Percentiles rank a stretch among this genome's conserved stretches.
Evolutionary conservation across 37 sponge, comb jelly and placozoan genomes (phyloP).

Genomic region (Chondrosia reniformis): DNA sequence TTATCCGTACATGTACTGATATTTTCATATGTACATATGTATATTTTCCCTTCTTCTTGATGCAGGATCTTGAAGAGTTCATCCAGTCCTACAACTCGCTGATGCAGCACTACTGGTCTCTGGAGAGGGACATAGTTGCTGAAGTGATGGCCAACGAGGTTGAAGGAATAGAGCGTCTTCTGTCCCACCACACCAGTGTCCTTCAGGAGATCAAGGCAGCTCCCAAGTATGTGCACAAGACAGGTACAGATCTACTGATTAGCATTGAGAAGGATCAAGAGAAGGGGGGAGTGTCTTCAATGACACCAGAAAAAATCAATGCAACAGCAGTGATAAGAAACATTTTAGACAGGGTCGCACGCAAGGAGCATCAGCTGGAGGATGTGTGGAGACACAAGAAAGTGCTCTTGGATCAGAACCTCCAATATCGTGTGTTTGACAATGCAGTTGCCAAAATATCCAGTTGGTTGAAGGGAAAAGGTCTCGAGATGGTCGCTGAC

Average conservation of each 20-base stretch:
- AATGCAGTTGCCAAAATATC: conserved; percentile 49
- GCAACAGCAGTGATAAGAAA: conserved; percentile 41
- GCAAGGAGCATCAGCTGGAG: conserved; percentile 43
- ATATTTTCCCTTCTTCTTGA: too few relatives aligned
- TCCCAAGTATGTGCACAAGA: conserved; percentile 56
- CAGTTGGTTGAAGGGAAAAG: conserved; percentile 63
- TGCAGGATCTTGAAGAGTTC: conserved; percentile 77
- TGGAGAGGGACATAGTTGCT: conserved; percentile 62
- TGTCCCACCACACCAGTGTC: conserved; percentile 45
- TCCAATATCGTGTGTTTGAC: conserved; percentile 65
- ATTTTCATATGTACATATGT: too few relatives aligned
- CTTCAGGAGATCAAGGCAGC: conserved; percentile 63
- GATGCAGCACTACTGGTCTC: conserved; percentile 62
- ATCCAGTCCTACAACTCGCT: conserved; percentile 51
- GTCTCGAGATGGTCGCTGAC: conserved; percentile 44
- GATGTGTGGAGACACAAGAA: conserved; percentile 60
- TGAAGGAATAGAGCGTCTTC: conserved; percentile 40
- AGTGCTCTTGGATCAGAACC: conserved; percentile 37
- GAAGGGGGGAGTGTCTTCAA: conserved; percentile 42
- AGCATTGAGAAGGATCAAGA: conserved; percentile 53
- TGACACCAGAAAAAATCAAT: conserved; percentile 82
- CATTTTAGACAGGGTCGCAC: conserved; percentile 43
- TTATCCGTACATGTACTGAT: too few relatives aligned
- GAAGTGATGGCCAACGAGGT: conserved; percentile 35
- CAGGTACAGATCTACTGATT: conserved; percentile 61